Evolutionary conservation across 2,888 invertebrate genomes (phyloP).

Genomic region (Melanchra persicariae): DNA sequence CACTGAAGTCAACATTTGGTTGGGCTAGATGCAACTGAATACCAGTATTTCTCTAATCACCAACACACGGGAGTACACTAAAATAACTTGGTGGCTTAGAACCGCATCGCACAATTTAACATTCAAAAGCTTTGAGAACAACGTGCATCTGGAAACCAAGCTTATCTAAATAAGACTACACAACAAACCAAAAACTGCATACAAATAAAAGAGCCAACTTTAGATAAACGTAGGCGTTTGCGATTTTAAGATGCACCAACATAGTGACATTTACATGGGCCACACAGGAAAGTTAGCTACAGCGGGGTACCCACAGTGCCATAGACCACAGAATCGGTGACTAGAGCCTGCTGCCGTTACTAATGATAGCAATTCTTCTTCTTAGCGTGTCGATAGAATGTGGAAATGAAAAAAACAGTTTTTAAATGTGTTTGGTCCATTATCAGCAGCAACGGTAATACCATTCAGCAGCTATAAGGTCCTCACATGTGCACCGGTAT

Average conservation of each 20-base stretch:
- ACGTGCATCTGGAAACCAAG: slow-evolving; percentile 9
- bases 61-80: too few species aligned
- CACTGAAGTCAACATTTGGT: too few species aligned
- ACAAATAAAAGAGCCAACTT: slow-evolving; percentile 58
- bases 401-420: too few species aligned
- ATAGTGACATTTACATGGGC: slow-evolving; percentile 61
- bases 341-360: neutral
- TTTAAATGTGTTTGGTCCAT: too few species aligned
- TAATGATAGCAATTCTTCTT: too few species aligned
- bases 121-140: slow-evolving; percentile 29
- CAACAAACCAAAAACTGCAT: slow-evolving; percentile 35
- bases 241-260: slow-evolving; percentile 61
- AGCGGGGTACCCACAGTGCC: slow-evolving; percentile 74
- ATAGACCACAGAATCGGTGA: neutral
- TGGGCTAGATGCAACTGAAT: too few species aligned
- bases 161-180: slow-evolving; percentile 31
- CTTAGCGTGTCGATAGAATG: too few species aligned
- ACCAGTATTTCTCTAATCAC: too few species aligned
- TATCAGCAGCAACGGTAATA: too few species aligned
- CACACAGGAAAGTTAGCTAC: slow-evolving; percentile 63
- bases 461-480: too few species aligned
- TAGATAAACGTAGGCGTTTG: slow-evolving; percentile 54
- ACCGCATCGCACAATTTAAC: slow-evolving; percentile 23
- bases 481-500: too few species aligned
- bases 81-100: slow-evolving; percentile 1